These are phyloP conservation scores for Odocoileus virginianus DNA, from an alignment of 2,113 vertebrate genomes.

Conservation along the genomic window DNA sequence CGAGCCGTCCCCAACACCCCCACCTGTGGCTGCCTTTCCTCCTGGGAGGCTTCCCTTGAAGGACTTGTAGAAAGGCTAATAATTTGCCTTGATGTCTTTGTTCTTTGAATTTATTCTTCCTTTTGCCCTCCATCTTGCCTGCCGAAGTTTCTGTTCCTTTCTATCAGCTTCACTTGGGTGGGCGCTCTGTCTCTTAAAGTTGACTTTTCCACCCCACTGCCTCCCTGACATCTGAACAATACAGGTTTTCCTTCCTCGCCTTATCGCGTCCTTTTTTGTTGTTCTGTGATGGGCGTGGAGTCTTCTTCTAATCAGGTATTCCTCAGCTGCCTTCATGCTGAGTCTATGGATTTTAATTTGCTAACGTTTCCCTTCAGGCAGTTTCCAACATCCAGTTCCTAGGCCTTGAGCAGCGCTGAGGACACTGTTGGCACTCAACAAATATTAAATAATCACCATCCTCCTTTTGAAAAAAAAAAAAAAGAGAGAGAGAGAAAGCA, in stretches of 20 bases:
- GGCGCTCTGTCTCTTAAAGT: conserved; percentile 27
- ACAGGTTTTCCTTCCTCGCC: conserved; percentile 38
- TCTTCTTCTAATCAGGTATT: conserved; percentile 56
- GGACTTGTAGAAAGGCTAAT: neutral
- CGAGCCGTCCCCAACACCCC: rapidly evolving
- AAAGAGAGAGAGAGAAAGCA: neutral
- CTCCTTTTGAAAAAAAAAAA: conserved; percentile 29
- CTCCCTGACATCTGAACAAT: neutral
- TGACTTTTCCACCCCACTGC: conserved; percentile 33
- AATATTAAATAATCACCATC: conserved; percentile 74
- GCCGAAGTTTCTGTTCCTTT: conserved; percentile 46
- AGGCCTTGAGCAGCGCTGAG: conserved; percentile 48
- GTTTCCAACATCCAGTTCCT: conserved; percentile 58
- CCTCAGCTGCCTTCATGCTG: conserved; percentile 46
- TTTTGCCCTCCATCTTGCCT: conserved; percentile 24
- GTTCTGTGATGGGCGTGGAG: conserved; percentile 15
- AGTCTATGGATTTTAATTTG: conserved; percentile 72
- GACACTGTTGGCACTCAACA: conserved; percentile 71
- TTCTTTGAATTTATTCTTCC: conserved; percentile 47
- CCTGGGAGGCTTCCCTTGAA: neutral
- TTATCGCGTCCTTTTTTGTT: neutral
- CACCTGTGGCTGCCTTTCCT: neutral
- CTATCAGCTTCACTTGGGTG: conserved; percentile 32
- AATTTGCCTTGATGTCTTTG: conserved; percentile 50
- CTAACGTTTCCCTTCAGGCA: conserved; percentile 66